Evolutionary conservation across 1,140 invertebrate genomes (phyloP).

Genomic region (Micrasema longulum): DNA sequence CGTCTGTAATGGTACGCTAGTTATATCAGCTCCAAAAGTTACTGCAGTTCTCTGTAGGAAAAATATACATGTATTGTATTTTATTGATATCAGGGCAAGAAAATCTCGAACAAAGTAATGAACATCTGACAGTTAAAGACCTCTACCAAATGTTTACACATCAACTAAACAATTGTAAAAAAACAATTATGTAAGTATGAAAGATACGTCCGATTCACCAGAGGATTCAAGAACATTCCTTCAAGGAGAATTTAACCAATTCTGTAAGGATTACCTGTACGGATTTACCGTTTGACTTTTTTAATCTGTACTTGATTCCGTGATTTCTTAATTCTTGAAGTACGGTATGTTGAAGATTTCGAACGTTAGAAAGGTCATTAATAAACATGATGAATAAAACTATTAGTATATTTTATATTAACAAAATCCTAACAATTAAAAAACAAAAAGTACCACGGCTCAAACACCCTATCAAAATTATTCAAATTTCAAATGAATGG

Average conservation of each 20-base stretch:
- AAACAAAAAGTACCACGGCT: conserved; percentile 9
- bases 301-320: conserved; percentile 44
- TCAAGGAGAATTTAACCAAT: too few species aligned
- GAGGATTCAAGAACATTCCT: too few species aligned
- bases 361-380: conserved; percentile 24
- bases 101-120: too few species aligned
- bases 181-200: too few species aligned
- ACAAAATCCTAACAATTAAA: conserved; percentile 10
- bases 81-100: too few species aligned
- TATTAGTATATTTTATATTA: conserved; percentile 3
- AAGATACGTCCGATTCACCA: too few species aligned
- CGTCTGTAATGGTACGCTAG: conserved; percentile 58
- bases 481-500: conserved; percentile 30
- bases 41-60: conserved; percentile 23
- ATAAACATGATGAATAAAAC: conserved; percentile 37
- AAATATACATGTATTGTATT: too few species aligned
- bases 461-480: conserved; percentile 31
- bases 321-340: conserved; percentile 44
- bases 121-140: too few species aligned
- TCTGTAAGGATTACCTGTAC: conserved; percentile 33
- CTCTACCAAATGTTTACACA: too few species aligned
- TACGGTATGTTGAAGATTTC: conserved; percentile 38
- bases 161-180: too few species aligned
- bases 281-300: conserved; percentile 45
- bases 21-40: conserved; percentile 44